These are phyloP conservation scores for Bujurquina vittata DNA, from an alignment of 2,113 vertebrate species.

Conservation along the genomic window DNA sequence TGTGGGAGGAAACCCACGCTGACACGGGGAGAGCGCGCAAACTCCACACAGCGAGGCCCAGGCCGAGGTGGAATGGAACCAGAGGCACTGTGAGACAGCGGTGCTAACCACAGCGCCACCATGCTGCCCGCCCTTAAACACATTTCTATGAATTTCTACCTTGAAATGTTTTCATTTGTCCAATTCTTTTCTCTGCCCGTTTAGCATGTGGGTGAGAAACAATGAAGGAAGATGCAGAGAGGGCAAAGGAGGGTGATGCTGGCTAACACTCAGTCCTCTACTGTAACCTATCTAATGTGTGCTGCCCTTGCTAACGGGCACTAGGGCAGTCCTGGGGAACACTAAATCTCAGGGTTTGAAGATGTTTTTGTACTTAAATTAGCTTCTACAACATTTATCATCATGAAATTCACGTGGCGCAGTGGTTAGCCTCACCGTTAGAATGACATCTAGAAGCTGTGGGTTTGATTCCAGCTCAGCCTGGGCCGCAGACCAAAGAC, in stretches of 20 bases:
- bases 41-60: too few relatives aligned
- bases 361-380: neutral
- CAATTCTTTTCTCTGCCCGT: neutral
- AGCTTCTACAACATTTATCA: neutral
- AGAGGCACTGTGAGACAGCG: too few relatives aligned
- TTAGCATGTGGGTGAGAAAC: constrained; percentile 9
- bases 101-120: too few relatives aligned
- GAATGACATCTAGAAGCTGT: too few relatives aligned
- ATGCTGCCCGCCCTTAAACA: too few relatives aligned
- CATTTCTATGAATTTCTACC: neutral
- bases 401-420: neutral
- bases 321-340: neutral
- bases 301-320: constrained; percentile 31
- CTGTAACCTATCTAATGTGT: neutral
- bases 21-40: too few relatives aligned
- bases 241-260: neutral
- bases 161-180: neutral
- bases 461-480: too few relatives aligned
- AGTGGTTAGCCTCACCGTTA: too few relatives aligned
- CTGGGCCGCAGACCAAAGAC: too few relatives aligned
- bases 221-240: neutral
- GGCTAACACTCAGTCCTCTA: neutral
- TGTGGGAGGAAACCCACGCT: too few relatives aligned
- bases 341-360: neutral
- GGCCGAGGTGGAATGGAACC: too few relatives aligned